Evolutionary conservation across 1,140 invertebrate genomes (phyloP).

Genomic region (Carposina sasakii): DNA sequence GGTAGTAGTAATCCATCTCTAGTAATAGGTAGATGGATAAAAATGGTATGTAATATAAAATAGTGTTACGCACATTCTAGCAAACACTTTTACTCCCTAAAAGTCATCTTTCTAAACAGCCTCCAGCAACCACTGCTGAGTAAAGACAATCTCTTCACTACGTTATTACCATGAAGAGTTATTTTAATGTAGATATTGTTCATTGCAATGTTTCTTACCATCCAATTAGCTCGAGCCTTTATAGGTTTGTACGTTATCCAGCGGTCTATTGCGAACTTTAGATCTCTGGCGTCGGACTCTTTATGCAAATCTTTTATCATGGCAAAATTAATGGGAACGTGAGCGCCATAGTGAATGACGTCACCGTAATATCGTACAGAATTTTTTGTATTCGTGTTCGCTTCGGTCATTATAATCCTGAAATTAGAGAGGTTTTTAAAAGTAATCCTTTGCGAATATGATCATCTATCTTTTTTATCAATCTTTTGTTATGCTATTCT

Average conservation of each 20-base stretch:
- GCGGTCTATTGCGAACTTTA: constrained; percentile 68
- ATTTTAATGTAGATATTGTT: too few species aligned
- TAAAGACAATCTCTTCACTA: constrained; percentile 9
- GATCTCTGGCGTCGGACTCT: constrained; percentile 70
- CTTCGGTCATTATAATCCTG: constrained; percentile 79
- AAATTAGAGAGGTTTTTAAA: constrained; percentile 38
- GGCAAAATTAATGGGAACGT: constrained; percentile 80
- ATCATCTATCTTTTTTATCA: too few species aligned
- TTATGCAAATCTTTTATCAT: constrained; percentile 68
- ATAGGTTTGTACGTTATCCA: constrained; percentile 76
- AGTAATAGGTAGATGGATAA: too few species aligned
- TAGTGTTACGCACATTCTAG: too few species aligned
- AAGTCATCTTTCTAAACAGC: too few species aligned
- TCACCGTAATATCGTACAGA: constrained; percentile 77
- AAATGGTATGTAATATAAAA: too few species aligned
- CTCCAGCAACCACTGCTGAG: neutral
- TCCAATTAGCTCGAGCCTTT: constrained; percentile 74
- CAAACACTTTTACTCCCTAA: too few species aligned
- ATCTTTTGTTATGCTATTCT: too few species aligned
- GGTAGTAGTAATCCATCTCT: too few species aligned
- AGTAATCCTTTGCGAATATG: too few species aligned
- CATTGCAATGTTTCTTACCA: constrained; percentile 60
- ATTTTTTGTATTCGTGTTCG: constrained; percentile 71
- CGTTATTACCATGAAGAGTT: too few species aligned
- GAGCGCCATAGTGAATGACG: constrained; percentile 71